Base-by-base conservation (phyloP, 2,113 vertebrate genomes). In the Larimichthys polyactis region DNA sequence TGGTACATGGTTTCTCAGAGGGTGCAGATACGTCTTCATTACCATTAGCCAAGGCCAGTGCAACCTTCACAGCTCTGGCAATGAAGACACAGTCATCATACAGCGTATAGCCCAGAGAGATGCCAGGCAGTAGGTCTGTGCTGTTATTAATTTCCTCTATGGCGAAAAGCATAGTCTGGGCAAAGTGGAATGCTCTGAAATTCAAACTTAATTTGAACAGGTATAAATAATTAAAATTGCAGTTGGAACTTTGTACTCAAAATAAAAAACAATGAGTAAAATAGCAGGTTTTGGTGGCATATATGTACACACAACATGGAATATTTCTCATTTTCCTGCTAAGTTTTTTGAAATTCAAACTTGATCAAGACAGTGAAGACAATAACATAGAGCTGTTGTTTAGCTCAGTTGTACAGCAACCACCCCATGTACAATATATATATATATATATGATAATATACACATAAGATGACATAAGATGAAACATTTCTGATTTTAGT, bases 141-240 rank as follows among this genome's bases (percentile, higher is more conserved):
- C 88, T 94, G 80, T 95, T 94, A 66, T 95, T 95, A 32, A 95
- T 94, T 78, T 95, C 93, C 49, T 93, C 92, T 43, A 94, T 93
- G 29, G 95, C 92, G 87, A 95, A 95, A 11, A 94, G 80, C 93
- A 95, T 92, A 5, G 94, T 87, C 72, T 94, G 93, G 22, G 89
- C 84, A 75, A 83, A 93, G 65, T 95, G 95, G 77, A 95, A 93
- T 1, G 83, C 92, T 85, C 93, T 94, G 75, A 93, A 93, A 85
- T 94, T 93, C 55, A 95, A 82, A 82, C 95, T 95, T 32, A 7
- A 81, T 27, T 27, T 60, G 14, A 43, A 81, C 0, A 69, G 36
- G 8, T 40, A 40, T 8, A 54, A n/a, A 40, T 43, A 22, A 2
- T 63, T 63, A 0, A 2, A 40, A 63, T 5, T 24, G 10, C 1